phyloP scores from a whole-genome alignment of 1,140 invertebrate species.

The Bilobella aurantiaca region DNA sequence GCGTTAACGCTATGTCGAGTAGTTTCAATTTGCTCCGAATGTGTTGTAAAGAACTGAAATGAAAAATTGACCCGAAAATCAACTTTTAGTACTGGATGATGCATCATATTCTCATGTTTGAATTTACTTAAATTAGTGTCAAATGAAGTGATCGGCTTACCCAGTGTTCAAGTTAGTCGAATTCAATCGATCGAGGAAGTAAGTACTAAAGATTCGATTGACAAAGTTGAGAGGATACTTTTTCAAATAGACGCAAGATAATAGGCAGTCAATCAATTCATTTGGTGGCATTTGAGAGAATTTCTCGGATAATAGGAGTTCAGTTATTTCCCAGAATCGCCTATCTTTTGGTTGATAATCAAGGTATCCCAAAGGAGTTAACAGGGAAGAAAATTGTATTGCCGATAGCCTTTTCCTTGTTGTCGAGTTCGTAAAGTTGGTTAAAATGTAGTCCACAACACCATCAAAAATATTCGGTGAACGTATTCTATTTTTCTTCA shows the following conservation, averaged over 20 bases:
- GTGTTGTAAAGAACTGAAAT: conserved; percentile 31
- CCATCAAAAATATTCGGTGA: conserved; percentile 49
- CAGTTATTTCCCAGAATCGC: conserved; percentile 51
- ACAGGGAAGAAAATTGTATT: conserved; percentile 48
- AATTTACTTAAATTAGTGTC: too few relatives aligned
- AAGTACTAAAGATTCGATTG: conserved; percentile 50
- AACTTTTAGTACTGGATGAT: too few relatives aligned
- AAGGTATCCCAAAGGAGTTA: conserved; percentile 53
- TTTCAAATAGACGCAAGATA: conserved; percentile 54
- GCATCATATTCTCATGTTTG: too few relatives aligned
- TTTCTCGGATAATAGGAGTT: conserved; percentile 48
- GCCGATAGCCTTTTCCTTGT: conserved; percentile 43
- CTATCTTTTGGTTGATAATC: conserved; percentile 48
- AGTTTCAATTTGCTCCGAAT: conserved; percentile 47
- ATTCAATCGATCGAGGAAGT: conserved; percentile 50
- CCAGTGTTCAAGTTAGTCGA: conserved; percentile 30
- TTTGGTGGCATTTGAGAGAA: conserved; percentile 51
- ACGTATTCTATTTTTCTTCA: conserved; percentile 48
- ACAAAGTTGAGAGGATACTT: conserved; percentile 55
- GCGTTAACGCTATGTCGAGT: conserved; percentile 53
- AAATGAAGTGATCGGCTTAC: too few relatives aligned
- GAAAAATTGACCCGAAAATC: background rate
- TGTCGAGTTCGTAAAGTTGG: conserved; percentile 38
- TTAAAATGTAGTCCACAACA: conserved; percentile 50
- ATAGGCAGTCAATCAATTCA: conserved; percentile 51